These are phyloP conservation scores for Apis mellifera DNA, from an alignment of 1,140 invertebrate genomes.

Conservation along the genomic window DNA sequence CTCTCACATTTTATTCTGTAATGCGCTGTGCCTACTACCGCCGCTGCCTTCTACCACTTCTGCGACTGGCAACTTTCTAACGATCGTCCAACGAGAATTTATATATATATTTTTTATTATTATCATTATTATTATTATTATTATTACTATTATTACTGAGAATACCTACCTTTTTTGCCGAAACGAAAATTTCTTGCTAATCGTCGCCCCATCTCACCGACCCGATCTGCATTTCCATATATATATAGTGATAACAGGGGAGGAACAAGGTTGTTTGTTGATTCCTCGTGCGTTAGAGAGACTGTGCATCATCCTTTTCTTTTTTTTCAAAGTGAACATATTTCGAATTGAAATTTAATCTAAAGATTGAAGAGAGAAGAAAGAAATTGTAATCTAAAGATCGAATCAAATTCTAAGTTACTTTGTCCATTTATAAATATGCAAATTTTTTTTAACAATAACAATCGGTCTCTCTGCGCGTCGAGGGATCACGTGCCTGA, in stretches of 20 bases:
- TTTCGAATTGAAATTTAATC: not conserved
- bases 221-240: constrained; percentile 18
- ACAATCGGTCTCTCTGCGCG: not conserved
- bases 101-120: not conserved
- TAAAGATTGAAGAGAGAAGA: too few relatives aligned
- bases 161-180: not conserved
- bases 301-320: not conserved
- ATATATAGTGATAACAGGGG: constrained; percentile 17
- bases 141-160: not conserved
- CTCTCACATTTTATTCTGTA: constrained; percentile 74
- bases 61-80: constrained; percentile 70
- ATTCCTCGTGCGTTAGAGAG: constrained; percentile 4
- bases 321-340: not conserved
- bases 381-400: too few relatives aligned
- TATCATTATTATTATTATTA: not conserved
- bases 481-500: constrained; percentile 23
- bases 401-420: too few relatives aligned
- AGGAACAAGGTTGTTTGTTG: constrained; percentile 17
- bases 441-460: not conserved
- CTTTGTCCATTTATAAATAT: too few relatives aligned
- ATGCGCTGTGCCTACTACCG: constrained; percentile 75
- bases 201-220: not conserved
- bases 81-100: constrained; percentile 55
- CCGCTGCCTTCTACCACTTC: constrained; percentile 77
- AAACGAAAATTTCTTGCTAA: constrained; percentile 18